Evolutionary conservation across 2,888 invertebrate species (phyloP), one percentile per base, ranked within the genome.

Genomic region (Chironomus tentans): DNA sequence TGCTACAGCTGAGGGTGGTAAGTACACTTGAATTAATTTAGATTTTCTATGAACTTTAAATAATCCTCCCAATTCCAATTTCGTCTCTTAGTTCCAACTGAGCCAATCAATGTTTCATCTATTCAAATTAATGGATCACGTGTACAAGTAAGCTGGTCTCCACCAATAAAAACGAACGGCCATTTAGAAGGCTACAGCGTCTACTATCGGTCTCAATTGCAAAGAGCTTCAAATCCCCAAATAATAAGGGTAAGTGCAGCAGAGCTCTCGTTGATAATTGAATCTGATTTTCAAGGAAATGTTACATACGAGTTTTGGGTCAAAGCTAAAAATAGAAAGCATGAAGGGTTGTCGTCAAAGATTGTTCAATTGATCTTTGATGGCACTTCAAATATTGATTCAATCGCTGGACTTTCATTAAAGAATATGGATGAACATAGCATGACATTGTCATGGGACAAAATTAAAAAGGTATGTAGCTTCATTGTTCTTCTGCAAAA

Each of bases 111-210:
- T 74, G 83, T 94, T 0, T 87, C 86, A 0, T 89, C 89, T 0
- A 85, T 84, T 0, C 92, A 92, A 80, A 83, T 86, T 78, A 88
- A 90, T 79, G 89, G 89, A 0, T 86, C 87, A 1, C 83, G 88
- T n/a, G 87, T 93, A 15, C 85, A 88, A 78, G 85, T 93, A 0
- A 83, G 86, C 0, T 94, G 94, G 94, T 87, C 88, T 78, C 84
- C 87, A 10, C 93, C 94, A 0, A 81, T 82, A 2, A 80, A 84
- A 46, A 87, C 91, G 0, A 88, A 88, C 77, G 93, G 93, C 0
- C 79, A 84, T 0, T 85, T 93, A 1, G 84, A 81, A 0, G 84
- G 85, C 65, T 94, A 93, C 82, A 85, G 85, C 65, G 88, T 91
- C 0, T 88, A 87, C 80, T 88, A 90, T 81, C 86, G 87, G 2